Base-by-base conservation (phyloP, 2,797 vertebrate genomes). In the Phalloptychus januarius region DNA sequence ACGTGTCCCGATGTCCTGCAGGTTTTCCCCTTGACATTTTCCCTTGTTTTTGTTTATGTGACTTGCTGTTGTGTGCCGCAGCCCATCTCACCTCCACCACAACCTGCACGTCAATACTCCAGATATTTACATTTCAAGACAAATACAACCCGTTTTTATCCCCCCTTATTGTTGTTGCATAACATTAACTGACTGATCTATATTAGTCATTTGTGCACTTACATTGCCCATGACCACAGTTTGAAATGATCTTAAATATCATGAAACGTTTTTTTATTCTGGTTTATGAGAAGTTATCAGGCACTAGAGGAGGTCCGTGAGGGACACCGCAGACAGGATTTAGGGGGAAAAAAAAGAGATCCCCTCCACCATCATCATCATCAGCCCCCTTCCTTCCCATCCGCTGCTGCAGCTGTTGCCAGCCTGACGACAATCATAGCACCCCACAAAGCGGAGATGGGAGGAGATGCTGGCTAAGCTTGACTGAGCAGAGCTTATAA, bases 331-430 rank as follows among this genome's bases (percentile, higher is more conserved):
- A 63, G 76, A 74, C 73, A 28, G 76, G 80, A 83, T 80, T 46
- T 13, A 1, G 81, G 42, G 50, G 1, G 7, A 48, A 48, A 48
- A 70, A 72, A 76, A 76, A 74, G 48, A 61, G 5, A 23, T n/a
- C 31, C 74, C 75, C 73, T 6, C 71, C 79, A 67, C 74, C 25
- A 38, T 71, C 38, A 23, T 54, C 72, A 63, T 69, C 46, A 3
- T 25, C 20, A 13, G 7, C n/a, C 20, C 23, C 77, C 84, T 85
- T 75, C 76, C 78, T 80, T 73, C 75, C 87, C 92, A 82, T 84
- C 89, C 93, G 88, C 85, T 84, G 78, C 82, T 91, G 90, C 90
- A 94, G 92, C 92, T 93, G 92, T 92, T 77, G 84, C 84, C 89
- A 82, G 86, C 80, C 84, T 78, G 91, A 79, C 90, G 89, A 79